These are phyloP conservation scores for Stomatorhinus walkeri DNA, from an alignment of 2,797 vertebrate species.

Conservation along the genomic window DNA sequence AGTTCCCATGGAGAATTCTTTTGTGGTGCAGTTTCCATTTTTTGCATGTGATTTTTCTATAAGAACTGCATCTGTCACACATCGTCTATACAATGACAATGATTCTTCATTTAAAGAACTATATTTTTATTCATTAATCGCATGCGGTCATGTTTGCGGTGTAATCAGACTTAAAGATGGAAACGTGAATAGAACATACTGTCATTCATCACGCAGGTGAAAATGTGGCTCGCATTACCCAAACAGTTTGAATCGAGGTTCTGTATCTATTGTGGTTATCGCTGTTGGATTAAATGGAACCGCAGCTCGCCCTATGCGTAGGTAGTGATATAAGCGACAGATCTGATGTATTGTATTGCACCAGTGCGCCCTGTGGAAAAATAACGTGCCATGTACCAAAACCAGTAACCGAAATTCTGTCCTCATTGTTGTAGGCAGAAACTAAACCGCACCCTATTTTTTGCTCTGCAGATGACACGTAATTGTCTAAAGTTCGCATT, in stretches of 20 bases:
- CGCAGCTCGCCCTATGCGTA: background rate
- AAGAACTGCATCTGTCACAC: background rate
- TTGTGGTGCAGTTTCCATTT: background rate
- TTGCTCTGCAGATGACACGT: background rate
- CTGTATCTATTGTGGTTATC: background rate
- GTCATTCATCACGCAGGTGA: background rate
- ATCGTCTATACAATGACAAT: background rate
- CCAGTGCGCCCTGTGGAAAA: background rate
- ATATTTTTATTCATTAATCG: background rate
- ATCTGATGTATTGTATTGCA: conserved; percentile 7
- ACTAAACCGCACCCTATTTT: background rate
- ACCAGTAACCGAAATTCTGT: background rate
- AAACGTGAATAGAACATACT: background rate
- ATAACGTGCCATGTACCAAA: background rate
- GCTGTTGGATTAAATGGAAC: background rate
- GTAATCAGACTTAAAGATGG: background rate
- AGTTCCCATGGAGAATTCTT: background rate
- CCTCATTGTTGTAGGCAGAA: background rate
- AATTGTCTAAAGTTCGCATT: background rate
- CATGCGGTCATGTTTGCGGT: background rate
- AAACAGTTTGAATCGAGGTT: background rate
- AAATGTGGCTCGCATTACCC: background rate
- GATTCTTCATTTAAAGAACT: background rate
- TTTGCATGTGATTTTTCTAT: background rate
- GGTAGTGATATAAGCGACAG: background rate